phyloP scores from a whole-genome alignment of 2,797 vertebrate genomes.

The Sphenopsis melanotis region DNA sequence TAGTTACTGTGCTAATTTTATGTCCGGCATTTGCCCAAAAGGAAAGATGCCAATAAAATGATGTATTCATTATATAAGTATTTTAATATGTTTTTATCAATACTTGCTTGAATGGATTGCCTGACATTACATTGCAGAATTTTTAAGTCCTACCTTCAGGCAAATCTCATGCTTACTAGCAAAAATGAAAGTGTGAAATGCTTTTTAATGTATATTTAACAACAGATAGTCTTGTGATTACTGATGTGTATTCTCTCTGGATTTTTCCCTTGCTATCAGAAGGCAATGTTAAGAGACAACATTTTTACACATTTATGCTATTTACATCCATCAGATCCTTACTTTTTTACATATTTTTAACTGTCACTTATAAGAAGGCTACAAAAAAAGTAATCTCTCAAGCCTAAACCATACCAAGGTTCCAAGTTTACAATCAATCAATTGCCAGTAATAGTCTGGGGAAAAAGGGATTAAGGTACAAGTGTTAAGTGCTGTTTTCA shows the following conservation, averaged over 20 bases:
- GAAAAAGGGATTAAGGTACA: not conserved
- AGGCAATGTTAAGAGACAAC: conserved; percentile 82
- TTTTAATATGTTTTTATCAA: conserved; percentile 72
- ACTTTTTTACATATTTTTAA: conserved; percentile 70
- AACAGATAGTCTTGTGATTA: conserved; percentile 93
- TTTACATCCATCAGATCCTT: conserved; percentile 67
- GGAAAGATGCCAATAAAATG: conserved; percentile 54
- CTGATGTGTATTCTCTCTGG: conserved; percentile 92
- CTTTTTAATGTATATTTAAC: conserved; percentile 99
- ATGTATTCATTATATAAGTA: conserved; percentile 70
- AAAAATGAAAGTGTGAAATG: conserved; percentile 98
- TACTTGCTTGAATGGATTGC: conserved; percentile 79
- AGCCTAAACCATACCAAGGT: conserved; percentile 44
- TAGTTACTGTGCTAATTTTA: conserved; percentile 6
- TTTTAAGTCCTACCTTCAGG: conserved; percentile 92
- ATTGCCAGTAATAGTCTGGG: conserved; percentile 9
- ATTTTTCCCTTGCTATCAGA: conserved; percentile 82
- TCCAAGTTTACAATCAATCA: conserved; percentile 31
- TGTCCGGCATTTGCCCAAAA: conserved; percentile 35
- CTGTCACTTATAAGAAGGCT: conserved; percentile 59
- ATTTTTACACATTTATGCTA: conserved; percentile 80
- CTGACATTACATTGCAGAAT: conserved; percentile 86
- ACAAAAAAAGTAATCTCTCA: conserved; percentile 46
- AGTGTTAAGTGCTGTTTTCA: not conserved
- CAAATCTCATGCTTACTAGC: conserved; percentile 87